phyloP scores from a whole-genome alignment of 2,797 vertebrate genomes.

The Salmo trutta region DNA sequence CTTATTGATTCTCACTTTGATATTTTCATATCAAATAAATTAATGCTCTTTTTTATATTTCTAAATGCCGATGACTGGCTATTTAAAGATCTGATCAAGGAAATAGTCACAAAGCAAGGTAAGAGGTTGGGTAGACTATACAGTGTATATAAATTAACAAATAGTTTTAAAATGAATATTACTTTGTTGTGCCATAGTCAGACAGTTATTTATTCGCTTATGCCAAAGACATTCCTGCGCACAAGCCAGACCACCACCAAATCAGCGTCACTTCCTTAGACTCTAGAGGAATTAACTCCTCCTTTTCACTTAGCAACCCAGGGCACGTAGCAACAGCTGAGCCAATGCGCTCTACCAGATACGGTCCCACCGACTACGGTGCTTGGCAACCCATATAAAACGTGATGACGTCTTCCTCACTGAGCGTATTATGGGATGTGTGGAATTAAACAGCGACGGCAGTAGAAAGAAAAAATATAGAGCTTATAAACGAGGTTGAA shows the following conservation, averaged over 20 bases:
- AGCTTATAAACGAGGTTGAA: constrained; percentile 63
- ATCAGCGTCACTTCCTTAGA: constrained; percentile 41
- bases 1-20: neutral
- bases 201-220: neutral
- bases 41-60: neutral
- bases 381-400: constrained; percentile 88
- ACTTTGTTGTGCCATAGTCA: neutral
- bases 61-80: neutral
- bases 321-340: constrained; percentile 75
- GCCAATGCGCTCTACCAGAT: constrained; percentile 65
- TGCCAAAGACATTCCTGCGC: neutral
- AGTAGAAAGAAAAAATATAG: constrained; percentile 54
- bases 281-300: neutral
- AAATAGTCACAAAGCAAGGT: neutral
- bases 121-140: neutral
- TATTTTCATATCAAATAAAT: too few species aligned
- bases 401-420: constrained; percentile 88
- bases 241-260: neutral
- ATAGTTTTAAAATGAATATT: neutral
- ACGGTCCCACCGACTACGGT: constrained; percentile 73
- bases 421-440: constrained; percentile 95
- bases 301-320: constrained; percentile 64
- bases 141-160: neutral
- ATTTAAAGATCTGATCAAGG: neutral
- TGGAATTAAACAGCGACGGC: constrained; percentile 74